Evolutionary conservation across 2,888 invertebrate genomes (phyloP), one percentile per base, ranked within the genome.

Genomic region (Acrobasis suavella): DNA sequence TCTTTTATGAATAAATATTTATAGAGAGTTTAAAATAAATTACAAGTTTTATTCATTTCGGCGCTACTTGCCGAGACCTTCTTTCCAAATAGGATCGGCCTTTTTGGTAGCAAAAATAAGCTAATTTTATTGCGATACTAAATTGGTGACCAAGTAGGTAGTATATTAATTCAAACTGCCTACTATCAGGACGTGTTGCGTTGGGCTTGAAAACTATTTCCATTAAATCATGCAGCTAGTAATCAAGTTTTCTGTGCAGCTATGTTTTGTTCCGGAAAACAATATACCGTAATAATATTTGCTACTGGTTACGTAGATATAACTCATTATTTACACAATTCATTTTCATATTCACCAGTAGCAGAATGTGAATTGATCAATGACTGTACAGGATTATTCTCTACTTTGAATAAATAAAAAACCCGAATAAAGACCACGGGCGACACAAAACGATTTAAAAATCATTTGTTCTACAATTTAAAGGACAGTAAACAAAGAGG

Each of bases 241-340:
- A 52, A 64, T 63, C 65, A 60, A 62, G 60, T 14, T 42, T 62
- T 51, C 39, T 62, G 64, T 69, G 70, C 22, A 51, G 50, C 17
- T 10, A 51, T 51, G 51, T 66, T 42, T 42, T 73, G 64, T 69
- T 70, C 67, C 64, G 68, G 68, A 68, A 75, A 75, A 74, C 72
- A 73, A 74, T 73, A 72, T 73, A 70, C 73, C 71, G 63, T 65
- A 72, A 75, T 75, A 77, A 73, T 74, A 73, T 67, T 72, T 72
- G 73, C 67, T 68, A 64, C 68, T 67, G 71, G 68, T 64, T 69
- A 71, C 65, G 67, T 69, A 70, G 17, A 17, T 16, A 74, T 77
- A 32, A 80, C 78, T 77, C 76, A 79, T 80, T 81, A 79, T 78
- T 81, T 77, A 74, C 76, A 77, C 74, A 80, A 80, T 80, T 78